A percentile compares a stretch with the other conserved stretches of the same genome.
Evolutionary conservation across 2,888 invertebrate species (phyloP).

Genomic region (Drosophila cognata): DNA sequence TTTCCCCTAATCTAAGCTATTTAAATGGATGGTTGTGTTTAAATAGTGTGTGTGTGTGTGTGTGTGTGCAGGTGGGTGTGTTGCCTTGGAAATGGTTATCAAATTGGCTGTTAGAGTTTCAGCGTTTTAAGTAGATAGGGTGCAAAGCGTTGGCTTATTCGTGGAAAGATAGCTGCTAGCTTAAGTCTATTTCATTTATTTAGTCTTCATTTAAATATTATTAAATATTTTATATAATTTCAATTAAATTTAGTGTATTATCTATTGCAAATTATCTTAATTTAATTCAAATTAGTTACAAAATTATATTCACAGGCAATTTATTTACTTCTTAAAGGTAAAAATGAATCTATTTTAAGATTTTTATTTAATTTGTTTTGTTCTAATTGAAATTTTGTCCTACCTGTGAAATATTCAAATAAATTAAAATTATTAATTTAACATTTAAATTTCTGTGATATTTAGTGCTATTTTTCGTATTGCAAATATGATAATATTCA

Average conservation of each 20-base stretch:
- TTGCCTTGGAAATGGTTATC: conserved; percentile 34
- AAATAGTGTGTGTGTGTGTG: background rate
- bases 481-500: background rate
- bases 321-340: background rate
- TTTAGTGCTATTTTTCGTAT: background rate
- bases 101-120: conserved; percentile 46
- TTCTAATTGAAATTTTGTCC: background rate
- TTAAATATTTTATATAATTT: background rate
- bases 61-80: conserved; percentile 6
- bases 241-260: background rate
- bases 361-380: background rate
- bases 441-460: background rate
- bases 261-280: background rate
- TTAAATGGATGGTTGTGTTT: conserved; percentile 15
- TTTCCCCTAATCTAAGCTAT: conserved; percentile 47
- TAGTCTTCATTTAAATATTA: background rate
- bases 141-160: conserved; percentile 25
- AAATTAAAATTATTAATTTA: background rate
- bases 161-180: conserved; percentile 1
- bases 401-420: background rate
- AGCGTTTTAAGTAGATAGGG: conserved; percentile 16
- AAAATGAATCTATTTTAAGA: background rate
- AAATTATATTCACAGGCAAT: background rate
- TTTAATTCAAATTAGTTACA: background rate
- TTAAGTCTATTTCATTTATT: background rate